Percentiles rank a stretch among this genome's conserved stretches.
Evolutionary conservation across 2,797 vertebrate species (phyloP).

Genomic region (Hippopotamyrus pictus): DNA sequence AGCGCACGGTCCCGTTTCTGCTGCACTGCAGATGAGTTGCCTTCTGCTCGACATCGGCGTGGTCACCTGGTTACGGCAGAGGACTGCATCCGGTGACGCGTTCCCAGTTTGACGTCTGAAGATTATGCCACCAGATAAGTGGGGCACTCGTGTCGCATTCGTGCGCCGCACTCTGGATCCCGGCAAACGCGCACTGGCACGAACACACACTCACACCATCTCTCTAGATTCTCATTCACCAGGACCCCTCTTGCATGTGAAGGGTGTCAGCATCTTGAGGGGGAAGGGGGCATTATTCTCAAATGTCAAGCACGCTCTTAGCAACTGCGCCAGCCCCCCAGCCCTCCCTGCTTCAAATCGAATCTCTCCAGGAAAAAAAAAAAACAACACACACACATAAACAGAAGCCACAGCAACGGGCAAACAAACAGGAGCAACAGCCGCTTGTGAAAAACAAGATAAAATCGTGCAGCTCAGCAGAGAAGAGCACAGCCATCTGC

Average conservation of each 20-base stretch:
- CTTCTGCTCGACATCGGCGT: not conserved
- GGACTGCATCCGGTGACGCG: not conserved
- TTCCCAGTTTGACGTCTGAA: slow-evolving; percentile 16
- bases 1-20: not conserved
- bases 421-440: not conserved
- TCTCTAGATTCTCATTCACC: not conserved
- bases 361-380: not conserved
- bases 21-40: slow-evolving; percentile 7
- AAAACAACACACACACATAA: not conserved
- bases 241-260: not conserved
- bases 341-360: not conserved
- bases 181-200: not conserved
- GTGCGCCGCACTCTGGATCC: not conserved
- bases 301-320: slow-evolving; percentile 8
- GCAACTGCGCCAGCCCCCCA: not conserved
- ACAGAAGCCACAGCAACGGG: not conserved
- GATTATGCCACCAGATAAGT: slow-evolving; percentile 17
- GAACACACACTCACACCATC: not conserved
- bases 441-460: not conserved
- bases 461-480: not conserved
- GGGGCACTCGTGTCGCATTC: slow-evolving; percentile 29
- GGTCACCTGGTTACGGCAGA: not conserved
- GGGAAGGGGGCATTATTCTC: slow-evolving; percentile 1
- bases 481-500: not conserved
- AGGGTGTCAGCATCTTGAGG: not conserved